phyloP scores from a whole-genome alignment of 1,140 invertebrate species.

The Conus ventricosus region DNA sequence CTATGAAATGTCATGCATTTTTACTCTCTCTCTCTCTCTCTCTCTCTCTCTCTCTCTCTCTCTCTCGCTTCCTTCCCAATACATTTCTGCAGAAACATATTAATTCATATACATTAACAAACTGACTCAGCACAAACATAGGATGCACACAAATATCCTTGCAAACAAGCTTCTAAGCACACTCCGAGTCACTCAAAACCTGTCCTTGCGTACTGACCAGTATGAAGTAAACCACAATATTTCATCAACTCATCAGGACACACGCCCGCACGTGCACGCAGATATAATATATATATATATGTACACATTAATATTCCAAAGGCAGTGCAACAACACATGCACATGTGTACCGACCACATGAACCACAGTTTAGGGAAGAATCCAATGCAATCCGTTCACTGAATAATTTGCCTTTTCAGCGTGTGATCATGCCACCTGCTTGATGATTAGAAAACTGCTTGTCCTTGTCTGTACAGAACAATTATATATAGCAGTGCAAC shows the following conservation, averaged over 20 bases:
- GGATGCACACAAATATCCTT: not conserved
- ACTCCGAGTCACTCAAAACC: not conserved
- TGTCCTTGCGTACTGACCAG: not conserved
- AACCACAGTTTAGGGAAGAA: not conserved
- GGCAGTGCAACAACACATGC: not conserved
- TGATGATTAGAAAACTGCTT: not conserved
- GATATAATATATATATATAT: not conserved
- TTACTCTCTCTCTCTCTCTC: conserved; percentile 14
- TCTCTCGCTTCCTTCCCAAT: not conserved
- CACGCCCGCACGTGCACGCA: conserved; percentile 1
- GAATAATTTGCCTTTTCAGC: not conserved
- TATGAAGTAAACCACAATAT: not conserved
- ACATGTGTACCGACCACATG: not conserved
- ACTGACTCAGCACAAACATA: not conserved
- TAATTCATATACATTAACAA: not conserved
- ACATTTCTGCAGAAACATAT: not conserved
- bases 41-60: conserved; percentile 11
- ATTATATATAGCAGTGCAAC: not conserved
- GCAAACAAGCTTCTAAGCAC: not conserved
- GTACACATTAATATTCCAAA: not conserved
- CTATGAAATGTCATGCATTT: not conserved
- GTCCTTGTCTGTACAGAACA: not conserved
- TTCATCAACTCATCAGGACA: not conserved
- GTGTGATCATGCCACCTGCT: not conserved
- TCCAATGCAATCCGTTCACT: no score